Evolutionary conservation across 1,140 invertebrate genomes (phyloP), one percentile per base, ranked within the genome.

Genomic region (Drosophila navojoa): DNA sequence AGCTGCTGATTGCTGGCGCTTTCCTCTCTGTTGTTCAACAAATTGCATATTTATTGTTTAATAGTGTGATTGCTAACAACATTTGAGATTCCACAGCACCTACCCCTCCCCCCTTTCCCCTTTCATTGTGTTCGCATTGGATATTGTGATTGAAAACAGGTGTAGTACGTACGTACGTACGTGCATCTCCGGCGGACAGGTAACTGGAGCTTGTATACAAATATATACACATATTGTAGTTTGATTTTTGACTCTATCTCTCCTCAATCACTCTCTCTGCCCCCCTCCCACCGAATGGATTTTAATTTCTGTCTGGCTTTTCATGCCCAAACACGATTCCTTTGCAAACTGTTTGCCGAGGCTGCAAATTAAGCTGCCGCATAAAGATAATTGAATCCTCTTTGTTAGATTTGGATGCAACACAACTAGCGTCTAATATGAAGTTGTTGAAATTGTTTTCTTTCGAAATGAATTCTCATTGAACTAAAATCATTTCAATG

Each of bases 21-120:
- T 16, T 58, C 19, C n/a, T 9, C 45, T 58, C 68, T 55, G 58
- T 75, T 80, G 80, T 67, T 59, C 54, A 73, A 77, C 87, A 87
- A 87, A 89, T 87, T 89, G 84, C 72, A 79, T 89, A 87, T 87
- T 87, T 87, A 89, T 87, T 87, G 84, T 87, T 87, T 80, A 87
- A 86, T 84, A 79, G 81, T 75, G 63, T 76, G 79, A 76, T 84
- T 78, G 76, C 76, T 63, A 87, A 77, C 79, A 74, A 74, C 79
- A 82, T 82, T 82, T 82, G 47, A 62, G 66, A 53, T 68, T 72
- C 71, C 42, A 62, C 70, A 71, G 66, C 4, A 27, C 59, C 13
- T 38, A 53, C 19, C 3, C 10, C 47, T 11, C 45, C 3, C 9
- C 11, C 38, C n/a, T 11, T 5, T 10, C 9, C 13, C 32, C n/a